Base-by-base conservation (phyloP, 2,113 vertebrate genomes). In the Hippocampus comes region DNA sequence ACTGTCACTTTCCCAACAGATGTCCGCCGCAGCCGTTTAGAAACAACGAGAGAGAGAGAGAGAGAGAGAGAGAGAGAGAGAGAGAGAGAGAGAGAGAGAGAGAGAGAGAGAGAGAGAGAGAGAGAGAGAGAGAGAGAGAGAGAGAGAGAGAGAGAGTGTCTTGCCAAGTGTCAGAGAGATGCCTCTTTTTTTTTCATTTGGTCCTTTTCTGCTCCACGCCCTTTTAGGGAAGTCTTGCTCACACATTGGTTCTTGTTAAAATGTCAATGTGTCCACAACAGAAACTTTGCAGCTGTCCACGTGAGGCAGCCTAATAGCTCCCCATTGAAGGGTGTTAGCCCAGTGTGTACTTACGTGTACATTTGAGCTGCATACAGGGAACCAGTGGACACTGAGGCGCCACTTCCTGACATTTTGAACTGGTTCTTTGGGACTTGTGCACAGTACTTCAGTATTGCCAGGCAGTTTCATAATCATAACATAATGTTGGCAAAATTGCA, bases 1-100 rank as follows among this genome's bases (percentile, higher is more conserved):
- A 78, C 80, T 81, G 83, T 78, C 80, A 74, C 64, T 81, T 89
- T 89, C 75, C 83, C 74, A 85, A 79, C 85, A 86, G 84, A 81
- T 83, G 83, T 71, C 69, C 10, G 4, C 34, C 4, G 42, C 30
- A 75, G 66, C 67, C 18, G 20, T 15, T 15, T 17, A 20, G 59
- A 17, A 17, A 18, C 42, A 66, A 27, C 23, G 23, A 43, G 21
- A 23, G 21, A 65, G 43, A 4, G 43, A 46, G 43, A 14, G 43
- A 38, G 34, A 38, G 34, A 38, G 34, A 38, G 34, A 34, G 34
- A 38, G 34, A 34, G 30, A 34, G 30, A 34, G 30, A 34, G 23
- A 43, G 21, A 43, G 21, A 65, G 43, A 1, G 43, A 46, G 43
- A 14, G 43, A 34, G 34, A 34, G 34, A 34, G 34, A 34, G 34